Evolutionary conservation across 2,113 vertebrate genomes (phyloP).

Genomic region (Myrmophylax atrothorax): DNA sequence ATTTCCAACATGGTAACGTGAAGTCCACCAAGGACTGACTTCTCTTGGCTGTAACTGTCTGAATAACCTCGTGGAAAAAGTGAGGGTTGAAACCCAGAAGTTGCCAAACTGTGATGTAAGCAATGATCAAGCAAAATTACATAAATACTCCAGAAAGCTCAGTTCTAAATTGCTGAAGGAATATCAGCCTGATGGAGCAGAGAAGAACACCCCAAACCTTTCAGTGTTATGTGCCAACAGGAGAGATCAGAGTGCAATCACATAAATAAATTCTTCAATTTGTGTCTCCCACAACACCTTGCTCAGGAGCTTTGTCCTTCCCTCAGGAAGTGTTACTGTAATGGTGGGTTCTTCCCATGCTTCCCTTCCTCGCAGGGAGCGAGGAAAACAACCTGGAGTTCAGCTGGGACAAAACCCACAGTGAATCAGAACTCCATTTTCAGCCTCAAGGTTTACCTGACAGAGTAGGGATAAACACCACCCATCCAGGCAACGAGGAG

Average conservation of each 20-base stretch:
- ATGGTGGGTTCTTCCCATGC: neutral
- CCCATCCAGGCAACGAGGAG: neutral
- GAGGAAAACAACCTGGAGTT: neutral
- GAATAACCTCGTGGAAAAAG: neutral
- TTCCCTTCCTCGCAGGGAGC: neutral
- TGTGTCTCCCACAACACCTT: neutral
- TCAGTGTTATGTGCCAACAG: neutral
- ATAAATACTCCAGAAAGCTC: neutral
- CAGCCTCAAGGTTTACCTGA: neutral
- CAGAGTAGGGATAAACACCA: neutral
- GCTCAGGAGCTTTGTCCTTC: neutral
- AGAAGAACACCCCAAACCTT: neutral
- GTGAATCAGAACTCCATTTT: neutral
- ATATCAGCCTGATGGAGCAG: neutral
- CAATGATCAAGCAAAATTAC: neutral
- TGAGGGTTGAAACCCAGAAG: neutral
- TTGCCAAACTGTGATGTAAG: neutral
- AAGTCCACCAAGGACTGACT: conserved; percentile 2
- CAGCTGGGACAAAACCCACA: neutral
- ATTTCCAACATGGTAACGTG: conserved; percentile 33
- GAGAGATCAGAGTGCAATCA: neutral
- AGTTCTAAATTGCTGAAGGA: neutral
- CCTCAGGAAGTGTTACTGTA: neutral
- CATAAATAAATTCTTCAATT: neutral
- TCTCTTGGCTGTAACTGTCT: neutral